Evolutionary conservation across 2,113 vertebrate genomes (phyloP).

Genomic region (Leptobrachium ailaonicum): DNA sequence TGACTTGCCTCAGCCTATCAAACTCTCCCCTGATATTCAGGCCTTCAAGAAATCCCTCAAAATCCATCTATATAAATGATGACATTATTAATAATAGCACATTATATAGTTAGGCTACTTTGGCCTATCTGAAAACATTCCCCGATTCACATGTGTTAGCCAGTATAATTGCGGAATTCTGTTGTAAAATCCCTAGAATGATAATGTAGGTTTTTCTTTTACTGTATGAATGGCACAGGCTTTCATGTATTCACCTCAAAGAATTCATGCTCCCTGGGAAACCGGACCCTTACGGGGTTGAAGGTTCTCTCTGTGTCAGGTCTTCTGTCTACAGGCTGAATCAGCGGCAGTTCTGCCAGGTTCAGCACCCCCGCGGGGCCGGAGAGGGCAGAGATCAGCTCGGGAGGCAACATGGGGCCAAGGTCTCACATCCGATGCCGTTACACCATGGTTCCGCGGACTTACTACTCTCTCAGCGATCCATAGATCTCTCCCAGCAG

Average conservation of each 20-base stretch:
- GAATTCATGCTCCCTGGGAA: slow-evolving; percentile 69
- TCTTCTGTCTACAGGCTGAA: neutral
- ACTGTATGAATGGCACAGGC: too few relatives aligned
- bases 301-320: slow-evolving; percentile 55
- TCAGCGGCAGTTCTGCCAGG: neutral
- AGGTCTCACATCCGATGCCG: neutral
- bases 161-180: too few relatives aligned
- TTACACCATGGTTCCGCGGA: neutral
- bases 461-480: neutral
- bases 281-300: slow-evolving; percentile 59
- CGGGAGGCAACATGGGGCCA: neutral
- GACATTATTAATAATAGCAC: too few relatives aligned
- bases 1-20: too few relatives aligned
- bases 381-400: neutral
- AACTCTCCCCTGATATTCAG: too few relatives aligned
- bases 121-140: too few relatives aligned
- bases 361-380: accelerated
- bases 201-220: too few relatives aligned
- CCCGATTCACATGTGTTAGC: too few relatives aligned
- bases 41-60: too few relatives aligned
- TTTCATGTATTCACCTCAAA: slow-evolving; percentile 71
- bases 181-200: too few relatives aligned
- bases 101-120: too few relatives aligned
- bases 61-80: too few relatives aligned
- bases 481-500: neutral